Evolutionary conservation across 2,797 vertebrate species (phyloP), one percentile per base, ranked within the genome.

Genomic region (Amazona ochrocephala): DNA sequence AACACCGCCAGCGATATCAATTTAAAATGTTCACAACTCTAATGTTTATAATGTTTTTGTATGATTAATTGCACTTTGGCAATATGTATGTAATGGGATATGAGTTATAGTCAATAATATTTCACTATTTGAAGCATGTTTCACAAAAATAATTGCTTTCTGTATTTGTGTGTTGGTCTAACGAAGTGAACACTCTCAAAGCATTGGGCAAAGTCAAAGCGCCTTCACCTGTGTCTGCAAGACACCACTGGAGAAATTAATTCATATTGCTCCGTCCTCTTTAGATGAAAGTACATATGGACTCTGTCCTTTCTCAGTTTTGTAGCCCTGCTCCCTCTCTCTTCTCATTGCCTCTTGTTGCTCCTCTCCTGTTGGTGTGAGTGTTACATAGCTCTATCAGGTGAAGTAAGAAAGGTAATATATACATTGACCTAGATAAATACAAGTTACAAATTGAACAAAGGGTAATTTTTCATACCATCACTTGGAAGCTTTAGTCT

Each of bases 131-230:
- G 66, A 80, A 91, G 45, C 80, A 84, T 0, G 1, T 90, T 94
- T 88, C 76, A 45, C 56, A 61, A 50, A 96, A 96, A 86, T 86
- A 79, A 93, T 89, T 54, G 73, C 71, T 76, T 89, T 85, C 62
- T 1, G 0, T 58, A 17, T 79, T 67, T 84, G 22, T 44, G 32
- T 58, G 19, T 74, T 73, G 87, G 54, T 79, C 48, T 82, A 88
- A 82, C 4, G 19, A 85, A 90, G 56, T 8, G 39, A 92, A 39
- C n/a, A n/a, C 34, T 70, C 47, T 87, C 74, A 87, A 92, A 79
- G 44, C 41, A 14, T 3, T 42, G 56, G 73, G 32, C n/a, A 76
- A 90, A 79, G 74, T 89, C 64, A 84, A 60, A 79, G 11, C n/a
- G 51, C 48, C 37, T 84, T 94, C 50, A 32, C 9, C 61, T 81